These are phyloP conservation scores for Abrostola triplasia DNA, from an alignment of 2,888 invertebrate species.

Conservation along the genomic window DNA sequence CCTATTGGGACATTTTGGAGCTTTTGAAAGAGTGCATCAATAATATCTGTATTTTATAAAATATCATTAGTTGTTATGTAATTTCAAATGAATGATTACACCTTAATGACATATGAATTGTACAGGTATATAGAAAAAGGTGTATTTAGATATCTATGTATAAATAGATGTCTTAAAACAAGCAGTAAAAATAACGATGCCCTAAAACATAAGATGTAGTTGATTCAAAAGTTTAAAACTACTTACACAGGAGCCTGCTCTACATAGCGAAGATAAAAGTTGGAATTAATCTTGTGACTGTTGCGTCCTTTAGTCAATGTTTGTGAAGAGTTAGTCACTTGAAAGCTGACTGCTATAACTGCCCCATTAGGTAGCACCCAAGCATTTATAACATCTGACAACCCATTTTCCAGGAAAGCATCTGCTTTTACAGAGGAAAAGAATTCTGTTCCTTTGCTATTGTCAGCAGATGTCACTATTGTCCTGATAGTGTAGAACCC, in stretches of 20 bases:
- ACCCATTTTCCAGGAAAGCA: constrained; percentile 91
- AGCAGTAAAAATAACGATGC: no score
- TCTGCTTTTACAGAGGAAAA: constrained; percentile 94
- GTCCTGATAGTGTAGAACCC: constrained; percentile 93
- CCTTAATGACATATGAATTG: no score
- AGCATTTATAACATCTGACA: constrained; percentile 93
- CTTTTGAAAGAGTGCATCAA: no score
- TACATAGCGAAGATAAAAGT: constrained; percentile 93
- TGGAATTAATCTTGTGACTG: constrained; percentile 90
- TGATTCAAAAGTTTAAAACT: neutral
- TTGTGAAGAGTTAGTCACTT: constrained; percentile 76
- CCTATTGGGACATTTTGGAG: no score
- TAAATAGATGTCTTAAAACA: no score
- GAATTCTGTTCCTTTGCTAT: constrained; percentile 89
- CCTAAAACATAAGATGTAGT: no score
- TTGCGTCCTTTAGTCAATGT: constrained; percentile 48
- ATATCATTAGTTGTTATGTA: no score
- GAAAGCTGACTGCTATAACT: constrained; percentile 91
- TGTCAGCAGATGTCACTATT: constrained; percentile 90
- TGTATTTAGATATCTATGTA: no score
- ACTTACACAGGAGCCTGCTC: constrained; percentile 93
- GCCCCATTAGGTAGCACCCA: constrained; percentile 94
- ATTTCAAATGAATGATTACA: no score
- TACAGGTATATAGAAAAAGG: no score
- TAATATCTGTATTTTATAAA: no score